phyloP scores from a whole-genome alignment of 64 coral and sea anemone species.

The Anthopleura sola region DNA sequence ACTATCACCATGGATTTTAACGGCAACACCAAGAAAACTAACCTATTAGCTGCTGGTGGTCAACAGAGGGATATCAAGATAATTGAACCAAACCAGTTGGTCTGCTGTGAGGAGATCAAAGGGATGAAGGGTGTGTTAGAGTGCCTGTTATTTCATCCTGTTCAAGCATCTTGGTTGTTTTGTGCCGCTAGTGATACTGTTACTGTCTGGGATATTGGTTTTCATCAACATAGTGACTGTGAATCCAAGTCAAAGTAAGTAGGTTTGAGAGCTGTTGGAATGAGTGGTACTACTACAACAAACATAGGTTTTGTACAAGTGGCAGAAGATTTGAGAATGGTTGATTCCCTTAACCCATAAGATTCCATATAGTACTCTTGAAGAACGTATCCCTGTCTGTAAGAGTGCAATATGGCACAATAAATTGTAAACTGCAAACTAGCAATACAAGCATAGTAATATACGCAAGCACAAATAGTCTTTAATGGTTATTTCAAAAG shows the following conservation, averaged over 20 bases:
- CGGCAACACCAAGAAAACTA: conserved; percentile 53
- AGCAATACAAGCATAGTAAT: too few species aligned
- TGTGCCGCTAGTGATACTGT: conserved; percentile 94
- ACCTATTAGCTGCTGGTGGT: conserved; percentile 83
- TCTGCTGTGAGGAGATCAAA: conserved; percentile 92
- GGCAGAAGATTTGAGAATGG: too few species aligned
- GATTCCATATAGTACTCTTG: too few species aligned
- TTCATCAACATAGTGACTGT: conserved; percentile 28
- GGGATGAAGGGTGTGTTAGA: conserved; percentile 89
- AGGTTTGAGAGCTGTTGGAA: not conserved
- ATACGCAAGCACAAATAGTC: too few species aligned
- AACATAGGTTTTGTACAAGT: too few species aligned
- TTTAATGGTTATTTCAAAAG: too few species aligned
- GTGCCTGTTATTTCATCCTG: conserved; percentile 87
- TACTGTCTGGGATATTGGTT: conserved; percentile 86
- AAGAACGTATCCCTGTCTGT: too few species aligned
- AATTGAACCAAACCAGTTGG: conserved; percentile 93
- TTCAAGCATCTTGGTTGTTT: conserved; percentile 84
- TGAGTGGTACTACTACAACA: too few species aligned
- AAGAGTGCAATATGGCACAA: too few species aligned
- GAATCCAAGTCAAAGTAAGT: conserved; percentile 89
- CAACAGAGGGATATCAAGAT: conserved; percentile 86
- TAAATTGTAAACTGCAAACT: too few species aligned
- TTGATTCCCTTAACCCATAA: too few species aligned
- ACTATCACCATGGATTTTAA: conserved; percentile 68